Conservation (phyloP, 2,888 invertebrate genomes). For the Celastrina argiolus region DNA sequence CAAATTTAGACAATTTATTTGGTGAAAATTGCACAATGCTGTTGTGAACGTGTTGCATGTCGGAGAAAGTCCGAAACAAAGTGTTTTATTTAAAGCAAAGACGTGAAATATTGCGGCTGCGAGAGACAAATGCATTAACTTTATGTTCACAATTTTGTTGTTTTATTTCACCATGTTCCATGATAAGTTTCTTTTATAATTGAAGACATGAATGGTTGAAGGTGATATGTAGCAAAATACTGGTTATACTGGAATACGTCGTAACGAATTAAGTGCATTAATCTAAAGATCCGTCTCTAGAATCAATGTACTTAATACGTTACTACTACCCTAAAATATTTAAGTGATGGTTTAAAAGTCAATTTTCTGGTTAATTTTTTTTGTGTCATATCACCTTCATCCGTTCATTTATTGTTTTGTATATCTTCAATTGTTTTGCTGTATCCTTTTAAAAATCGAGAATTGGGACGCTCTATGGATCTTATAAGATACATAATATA, state of each 20-base stretch:
- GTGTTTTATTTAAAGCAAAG: conserved; percentile 17
- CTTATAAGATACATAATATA: not conserved
- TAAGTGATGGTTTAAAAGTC: too few relatives aligned
- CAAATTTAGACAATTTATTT: conserved; percentile 17
- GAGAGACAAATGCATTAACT: conserved; percentile 1
- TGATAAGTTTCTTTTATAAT: too few relatives aligned
- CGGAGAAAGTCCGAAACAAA: conserved; percentile 17
- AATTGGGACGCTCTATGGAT: not conserved
- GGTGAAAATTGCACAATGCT: conserved; percentile 15
- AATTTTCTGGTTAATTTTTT: too few relatives aligned
- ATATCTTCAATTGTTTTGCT: not conserved
- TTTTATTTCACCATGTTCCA: too few relatives aligned
- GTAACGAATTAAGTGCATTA: too few relatives aligned
- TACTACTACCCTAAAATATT: too few relatives aligned
- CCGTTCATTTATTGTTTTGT: not conserved
- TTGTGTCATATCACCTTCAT: too few relatives aligned
- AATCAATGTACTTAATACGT: too few relatives aligned
- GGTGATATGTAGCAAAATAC: too few relatives aligned
- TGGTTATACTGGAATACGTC: too few relatives aligned
- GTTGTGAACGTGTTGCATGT: conserved; percentile 3
- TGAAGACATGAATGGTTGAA: too few relatives aligned
- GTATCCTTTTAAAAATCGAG: not conserved
- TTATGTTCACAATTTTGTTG: not conserved
- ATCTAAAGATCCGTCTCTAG: too few relatives aligned
- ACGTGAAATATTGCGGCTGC: conserved; percentile 10